These are phyloP conservation scores for Abrostola triplasia DNA, from an alignment of 2,888 invertebrate genomes.

Conservation along the genomic window DNA sequence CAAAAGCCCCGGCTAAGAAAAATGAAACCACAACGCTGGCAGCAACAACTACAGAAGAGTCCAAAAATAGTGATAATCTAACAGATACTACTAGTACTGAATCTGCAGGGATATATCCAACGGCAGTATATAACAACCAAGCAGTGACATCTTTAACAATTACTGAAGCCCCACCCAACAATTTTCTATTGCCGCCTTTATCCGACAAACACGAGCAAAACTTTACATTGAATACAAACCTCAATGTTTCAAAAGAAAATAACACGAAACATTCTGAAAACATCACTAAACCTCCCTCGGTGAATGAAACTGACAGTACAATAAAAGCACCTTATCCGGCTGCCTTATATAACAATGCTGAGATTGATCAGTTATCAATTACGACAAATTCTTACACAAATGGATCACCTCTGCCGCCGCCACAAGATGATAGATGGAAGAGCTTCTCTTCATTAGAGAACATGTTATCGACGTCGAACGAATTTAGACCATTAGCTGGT, in stretches of 20 bases:
- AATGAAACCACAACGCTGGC: slow-evolving; percentile 1
- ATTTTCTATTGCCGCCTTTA: slow-evolving; percentile 49
- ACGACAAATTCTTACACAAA: slow-evolving; percentile 75
- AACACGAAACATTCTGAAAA: slow-evolving; percentile 26
- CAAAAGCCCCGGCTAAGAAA: background rate
- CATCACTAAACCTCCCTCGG: slow-evolving; percentile 36
- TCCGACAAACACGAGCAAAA: slow-evolving; percentile 61
- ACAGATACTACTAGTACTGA: slow-evolving; percentile 38
- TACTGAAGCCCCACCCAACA: slow-evolving; percentile 28
- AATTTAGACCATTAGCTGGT: slow-evolving; percentile 81
- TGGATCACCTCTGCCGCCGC: slow-evolving; percentile 65
- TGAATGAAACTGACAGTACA: slow-evolving; percentile 52
- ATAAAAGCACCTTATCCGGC: slow-evolving; percentile 66
- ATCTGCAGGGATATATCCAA: slow-evolving; percentile 36
- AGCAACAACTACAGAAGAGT: slow-evolving; percentile 16
- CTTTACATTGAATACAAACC: slow-evolving; percentile 55
- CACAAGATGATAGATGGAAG: slow-evolving; percentile 75
- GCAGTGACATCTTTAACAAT: slow-evolving; percentile 35
- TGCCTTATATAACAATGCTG: slow-evolving; percentile 67
- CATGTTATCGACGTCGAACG: slow-evolving; percentile 59
- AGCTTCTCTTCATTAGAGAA: slow-evolving; percentile 66
- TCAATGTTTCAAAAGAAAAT: slow-evolving; percentile 35
- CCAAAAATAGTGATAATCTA: slow-evolving; percentile 19
- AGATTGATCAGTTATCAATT: slow-evolving; percentile 76
- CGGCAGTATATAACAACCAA: slow-evolving; percentile 43